A percentile compares a stretch with the other conserved stretches of the same genome.
These are phyloP conservation scores for Oligia latruncula DNA, from an alignment of 2,888 invertebrate genomes.

Conservation along the genomic window DNA sequence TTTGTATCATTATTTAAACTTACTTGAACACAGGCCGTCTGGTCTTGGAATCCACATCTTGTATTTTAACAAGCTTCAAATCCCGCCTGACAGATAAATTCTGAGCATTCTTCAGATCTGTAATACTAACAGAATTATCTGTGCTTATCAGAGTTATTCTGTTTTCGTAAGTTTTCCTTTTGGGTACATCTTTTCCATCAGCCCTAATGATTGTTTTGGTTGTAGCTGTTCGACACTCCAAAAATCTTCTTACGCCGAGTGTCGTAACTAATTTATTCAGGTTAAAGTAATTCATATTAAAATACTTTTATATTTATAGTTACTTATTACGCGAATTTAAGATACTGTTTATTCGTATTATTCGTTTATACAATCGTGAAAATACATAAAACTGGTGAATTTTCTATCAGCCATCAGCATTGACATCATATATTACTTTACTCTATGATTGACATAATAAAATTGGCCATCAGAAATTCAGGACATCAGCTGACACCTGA, in stretches of 20 bases:
- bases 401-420: background rate
- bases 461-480: no score
- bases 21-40: slow-evolving; percentile 92
- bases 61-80: slow-evolving; percentile 92
- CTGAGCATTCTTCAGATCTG: slow-evolving; percentile 92
- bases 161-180: slow-evolving; percentile 79
- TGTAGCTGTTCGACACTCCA: slow-evolving; percentile 74
- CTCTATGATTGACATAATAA: no score
- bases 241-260: slow-evolving; percentile 70
- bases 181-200: slow-evolving; percentile 86
- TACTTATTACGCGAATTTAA: slow-evolving; percentile 11
- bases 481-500: background rate
- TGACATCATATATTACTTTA: no score
- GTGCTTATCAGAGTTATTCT: slow-evolving; percentile 92
- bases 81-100: slow-evolving; percentile 92
- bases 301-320: background rate
- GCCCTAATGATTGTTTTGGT: slow-evolving; percentile 78
- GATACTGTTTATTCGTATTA: background rate
- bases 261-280: slow-evolving; percentile 79
- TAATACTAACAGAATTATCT: slow-evolving; percentile 90
- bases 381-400: background rate
- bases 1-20: slow-evolving; percentile 54
- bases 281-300: slow-evolving; percentile 59
- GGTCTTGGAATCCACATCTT: slow-evolving; percentile 92
- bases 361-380: background rate